Base-by-base conservation (phyloP, 2,113 vertebrate species). In the Antechinus stuartii region DNA sequence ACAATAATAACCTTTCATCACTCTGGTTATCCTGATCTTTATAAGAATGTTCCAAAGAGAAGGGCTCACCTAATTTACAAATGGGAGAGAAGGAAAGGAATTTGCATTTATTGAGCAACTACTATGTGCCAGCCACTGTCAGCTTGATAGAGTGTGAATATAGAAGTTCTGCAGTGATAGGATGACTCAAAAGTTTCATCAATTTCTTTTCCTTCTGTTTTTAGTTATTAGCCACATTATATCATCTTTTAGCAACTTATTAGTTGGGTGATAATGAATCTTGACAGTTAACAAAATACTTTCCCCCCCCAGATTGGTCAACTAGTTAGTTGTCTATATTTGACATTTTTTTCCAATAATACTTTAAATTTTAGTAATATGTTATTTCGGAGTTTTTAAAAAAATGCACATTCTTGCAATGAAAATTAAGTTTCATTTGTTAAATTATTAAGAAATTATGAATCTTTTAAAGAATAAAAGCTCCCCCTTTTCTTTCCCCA, bases 71-170 rank as follows among this genome's bases (percentile, higher is more conserved):
- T 76, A 76, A 35, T 76, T 76, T 84, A 35, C 90, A 94, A 0
- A 47, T 93, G 56, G 61, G 91, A 95, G 61, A 61, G 12, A 91
- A 94, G 42, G 54, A 0, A 92, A 95, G 23, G 24, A n/a, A 23
- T 23, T 16, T 35, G 61, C 30, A 68, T 35, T 68, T 16, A 12
- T 61, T 35, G 35, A 61, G 57, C 35, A 42, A 8, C 19, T 84
- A 84, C n/a, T 42, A 46, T 57, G n/a, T 89, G 49, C 89, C 68
- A 55, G 92, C 92, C 96, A 27, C 54, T 94, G 94, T 53, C 96
- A 95, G 90, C 92, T 97, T 97, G 96, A 46, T 35, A 47, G 94
- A 91, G 56, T 92, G 2, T 93, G 49, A 90, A 50, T 92, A 9
- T 94, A 53, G 26, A 91, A 4, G 93, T 46, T 68, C 54, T 94